These are phyloP conservation scores for Hypanus sabinus DNA, from an alignment of 2,113 vertebrate genomes.

Conservation along the genomic window DNA sequence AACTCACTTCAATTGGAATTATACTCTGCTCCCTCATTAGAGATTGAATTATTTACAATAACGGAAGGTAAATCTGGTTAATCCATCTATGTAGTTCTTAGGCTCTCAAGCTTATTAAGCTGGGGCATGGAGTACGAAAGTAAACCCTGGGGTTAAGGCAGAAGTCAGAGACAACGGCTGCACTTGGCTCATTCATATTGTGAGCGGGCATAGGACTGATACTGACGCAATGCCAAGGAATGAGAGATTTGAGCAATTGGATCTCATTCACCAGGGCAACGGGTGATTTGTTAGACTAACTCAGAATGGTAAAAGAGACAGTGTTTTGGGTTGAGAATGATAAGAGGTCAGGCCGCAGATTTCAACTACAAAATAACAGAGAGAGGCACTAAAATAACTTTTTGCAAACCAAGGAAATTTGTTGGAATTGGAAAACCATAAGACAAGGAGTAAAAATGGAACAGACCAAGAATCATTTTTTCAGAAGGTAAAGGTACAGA, in stretches of 20 bases:
- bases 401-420: background rate
- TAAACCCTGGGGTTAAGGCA: background rate
- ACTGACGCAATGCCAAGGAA: background rate
- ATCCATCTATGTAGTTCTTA: background rate
- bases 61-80: background rate
- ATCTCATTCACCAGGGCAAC: too few relatives aligned
- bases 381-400: background rate
- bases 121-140: background rate
- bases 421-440: background rate
- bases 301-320: too few relatives aligned
- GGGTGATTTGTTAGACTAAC: too few relatives aligned
- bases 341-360: too few relatives aligned
- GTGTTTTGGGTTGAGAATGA: too few relatives aligned
- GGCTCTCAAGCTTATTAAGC: background rate
- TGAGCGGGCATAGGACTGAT: too few relatives aligned
- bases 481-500: background rate
- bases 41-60: background rate
- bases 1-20: background rate
- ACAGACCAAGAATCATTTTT: background rate
- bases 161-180: too few relatives aligned
- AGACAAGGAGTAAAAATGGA: background rate
- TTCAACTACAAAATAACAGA: background rate
- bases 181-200: too few relatives aligned
- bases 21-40: background rate
- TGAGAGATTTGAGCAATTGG: background rate